Conservation (phyloP, 37 sponge, comb jelly and placozoan genomes). For the Aplysina aerophoba region DNA sequence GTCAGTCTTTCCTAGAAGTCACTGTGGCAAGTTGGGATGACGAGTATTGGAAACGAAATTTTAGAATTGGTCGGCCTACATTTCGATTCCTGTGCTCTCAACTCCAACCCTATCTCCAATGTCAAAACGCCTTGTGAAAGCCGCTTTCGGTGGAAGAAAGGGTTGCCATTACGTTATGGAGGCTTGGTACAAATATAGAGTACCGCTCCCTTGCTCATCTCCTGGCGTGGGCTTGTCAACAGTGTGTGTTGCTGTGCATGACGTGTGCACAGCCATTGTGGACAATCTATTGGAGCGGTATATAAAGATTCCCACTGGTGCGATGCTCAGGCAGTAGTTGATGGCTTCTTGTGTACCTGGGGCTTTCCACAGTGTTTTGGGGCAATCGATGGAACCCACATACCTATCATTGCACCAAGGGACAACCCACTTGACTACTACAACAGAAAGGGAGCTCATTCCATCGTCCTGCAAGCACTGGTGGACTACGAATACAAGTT, state of each 20-base stretch:
- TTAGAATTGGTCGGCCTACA: slow-evolving; percentile 4
- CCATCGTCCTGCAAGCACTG: slow-evolving; percentile 14
- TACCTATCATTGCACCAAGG: slow-evolving; percentile 31
- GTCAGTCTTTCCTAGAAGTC: neutral
- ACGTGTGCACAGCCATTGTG: neutral
- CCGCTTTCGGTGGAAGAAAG: slow-evolving; percentile 8
- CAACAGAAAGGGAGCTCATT: slow-evolving; percentile 28
- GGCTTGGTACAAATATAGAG: slow-evolving; percentile 34
- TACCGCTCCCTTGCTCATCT: slow-evolving; percentile 27
- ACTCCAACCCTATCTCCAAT: neutral
- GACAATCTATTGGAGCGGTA: neutral
- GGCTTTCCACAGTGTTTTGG: slow-evolving; percentile 29
- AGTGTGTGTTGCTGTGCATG: slow-evolving; percentile 22
- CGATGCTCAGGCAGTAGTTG: neutral
- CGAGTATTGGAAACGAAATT: slow-evolving; percentile 32
- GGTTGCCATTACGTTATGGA: slow-evolving; percentile 24
- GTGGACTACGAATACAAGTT: slow-evolving; percentile 26
- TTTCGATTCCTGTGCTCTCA: slow-evolving; percentile 4
- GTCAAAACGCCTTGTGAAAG: neutral
- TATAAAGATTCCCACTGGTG: slow-evolving; percentile 18
- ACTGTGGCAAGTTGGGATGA: slow-evolving; percentile 20
- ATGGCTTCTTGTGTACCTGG: slow-evolving; percentile 15
- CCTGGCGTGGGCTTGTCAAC: slow-evolving; percentile 20
- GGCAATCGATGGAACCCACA: slow-evolving; percentile 17
- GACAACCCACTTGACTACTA: slow-evolving; percentile 31